Evolutionary conservation across 2,113 vertebrate genomes (phyloP), one percentile per base, ranked within the genome.

Genomic region (Oxyruncus cristatus): DNA sequence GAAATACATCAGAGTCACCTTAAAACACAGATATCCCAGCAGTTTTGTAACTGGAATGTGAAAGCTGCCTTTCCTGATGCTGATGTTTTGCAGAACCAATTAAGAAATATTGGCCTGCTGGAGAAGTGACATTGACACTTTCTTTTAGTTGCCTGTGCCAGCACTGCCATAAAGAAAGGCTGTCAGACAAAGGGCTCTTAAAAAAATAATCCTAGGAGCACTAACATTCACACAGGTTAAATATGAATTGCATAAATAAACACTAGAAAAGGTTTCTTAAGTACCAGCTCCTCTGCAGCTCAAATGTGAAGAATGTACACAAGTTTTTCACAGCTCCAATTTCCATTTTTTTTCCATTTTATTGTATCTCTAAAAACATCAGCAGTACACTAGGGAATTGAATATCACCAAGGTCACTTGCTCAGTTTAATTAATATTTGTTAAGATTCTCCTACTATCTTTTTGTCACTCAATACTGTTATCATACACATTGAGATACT

Each of bases 351-450:
- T 47, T 44, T 49, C 14, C 9, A 44, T 89, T 71, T 65, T 68
- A n/a, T 95, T 66, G 6, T 80, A 61, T 22, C 37, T 33, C 46
- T 76, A 18, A 73, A 85, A 72, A 39, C 44, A 85, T 81, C 44
- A 88, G 17, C 22, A 61, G 46, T 85, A 67, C 72, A 61, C 50
- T 85, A 70, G n/a, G 94, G 35, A 95, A 53, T 3, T 39, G 20
- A 55, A 44, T 70, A 91, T 66, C 75, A 74, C 65, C 89, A 81
- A 93, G 84, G 58, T 92, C 91, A 85, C 56, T 94, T 95, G 11
- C 56, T 92, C 44, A 55, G 10, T 91, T 92, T 52, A 92, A 95
- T 97, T 93, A 88, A 66, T 96, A 73, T 90, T 46, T 88, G 50
- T 89, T 89, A 95, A 68, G 80, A 78, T 91, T 88, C 32, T 65